phyloP scores from a whole-genome alignment of 2,113 vertebrate species.

The Naja naja region DNA sequence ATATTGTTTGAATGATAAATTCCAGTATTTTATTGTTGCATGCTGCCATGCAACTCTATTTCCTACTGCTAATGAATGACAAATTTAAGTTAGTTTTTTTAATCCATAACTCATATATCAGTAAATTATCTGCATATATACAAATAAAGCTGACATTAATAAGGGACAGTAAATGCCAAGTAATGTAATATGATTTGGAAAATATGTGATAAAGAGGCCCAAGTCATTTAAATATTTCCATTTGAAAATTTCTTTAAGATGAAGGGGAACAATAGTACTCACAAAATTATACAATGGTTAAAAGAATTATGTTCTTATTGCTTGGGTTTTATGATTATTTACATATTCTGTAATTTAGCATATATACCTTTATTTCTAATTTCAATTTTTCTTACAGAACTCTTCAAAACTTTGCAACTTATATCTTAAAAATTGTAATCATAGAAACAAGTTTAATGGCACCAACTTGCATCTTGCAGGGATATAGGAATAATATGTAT shows the following conservation, averaged over 20 bases:
- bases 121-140: conserved; percentile 13
- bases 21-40: conserved; percentile 33
- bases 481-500: conserved; percentile 49
- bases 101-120: conserved; percentile 6
- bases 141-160: background rate
- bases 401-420: conserved; percentile 35
- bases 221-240: conserved; percentile 12
- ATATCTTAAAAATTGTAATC: conserved; percentile 36
- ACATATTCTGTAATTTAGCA: conserved; percentile 23
- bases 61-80: conserved; percentile 17
- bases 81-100: conserved; percentile 24
- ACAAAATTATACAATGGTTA: conserved; percentile 1
- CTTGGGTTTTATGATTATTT: conserved; percentile 21
- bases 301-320: conserved; percentile 1
- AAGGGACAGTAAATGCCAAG: background rate
- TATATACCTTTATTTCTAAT: conserved; percentile 46
- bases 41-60: background rate
- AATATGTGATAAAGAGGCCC: conserved; percentile 11
- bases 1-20: conserved; percentile 33
- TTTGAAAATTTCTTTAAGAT: conserved; percentile 29
- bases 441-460: conserved; percentile 51
- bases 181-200: background rate
- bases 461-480: conserved; percentile 48
- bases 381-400: conserved; percentile 21
- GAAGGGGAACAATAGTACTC: conserved; percentile 19